phyloP scores from a whole-genome alignment of 2,888 invertebrate genomes.

The Anoncus sp. region DNA sequence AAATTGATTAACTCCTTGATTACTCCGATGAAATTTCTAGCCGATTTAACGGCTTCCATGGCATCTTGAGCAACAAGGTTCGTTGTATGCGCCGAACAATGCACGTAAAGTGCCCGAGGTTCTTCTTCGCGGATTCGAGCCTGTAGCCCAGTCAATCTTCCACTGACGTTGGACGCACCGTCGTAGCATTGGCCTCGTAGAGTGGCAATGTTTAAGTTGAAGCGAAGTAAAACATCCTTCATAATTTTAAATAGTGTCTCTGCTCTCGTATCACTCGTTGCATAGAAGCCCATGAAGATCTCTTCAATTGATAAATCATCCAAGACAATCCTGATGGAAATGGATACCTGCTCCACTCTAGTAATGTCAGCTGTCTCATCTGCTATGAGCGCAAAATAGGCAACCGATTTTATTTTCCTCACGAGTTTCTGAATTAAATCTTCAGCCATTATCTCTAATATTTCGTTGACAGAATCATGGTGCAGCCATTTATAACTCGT shows the following conservation, averaged over 20 bases:
- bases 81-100: constrained; percentile 34
- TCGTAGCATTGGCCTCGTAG: constrained; percentile 62
- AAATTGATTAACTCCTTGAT: constrained; percentile 53
- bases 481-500: no score
- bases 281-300: no score
- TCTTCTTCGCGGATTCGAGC: constrained; percentile 25
- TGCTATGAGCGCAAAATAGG: no score
- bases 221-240: constrained; percentile 16
- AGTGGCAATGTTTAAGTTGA: constrained; percentile 23
- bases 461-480: no score
- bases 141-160: constrained; percentile 56
- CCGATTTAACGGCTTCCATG: constrained; percentile 37
- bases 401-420: no score
- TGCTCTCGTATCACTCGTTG: no score
- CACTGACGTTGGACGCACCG: constrained; percentile 59
- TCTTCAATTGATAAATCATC: no score
- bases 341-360: no score
- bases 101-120: constrained; percentile 32
- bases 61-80: constrained; percentile 45
- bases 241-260: constrained; percentile 38
- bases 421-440: no score
- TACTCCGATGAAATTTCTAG: constrained; percentile 44
- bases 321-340: no score
- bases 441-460: no score
- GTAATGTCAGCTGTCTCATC: no score